These are phyloP conservation scores for Tympanoctomys barrerae DNA, from an alignment of 2,797 vertebrate genomes.

Conservation along the genomic window DNA sequence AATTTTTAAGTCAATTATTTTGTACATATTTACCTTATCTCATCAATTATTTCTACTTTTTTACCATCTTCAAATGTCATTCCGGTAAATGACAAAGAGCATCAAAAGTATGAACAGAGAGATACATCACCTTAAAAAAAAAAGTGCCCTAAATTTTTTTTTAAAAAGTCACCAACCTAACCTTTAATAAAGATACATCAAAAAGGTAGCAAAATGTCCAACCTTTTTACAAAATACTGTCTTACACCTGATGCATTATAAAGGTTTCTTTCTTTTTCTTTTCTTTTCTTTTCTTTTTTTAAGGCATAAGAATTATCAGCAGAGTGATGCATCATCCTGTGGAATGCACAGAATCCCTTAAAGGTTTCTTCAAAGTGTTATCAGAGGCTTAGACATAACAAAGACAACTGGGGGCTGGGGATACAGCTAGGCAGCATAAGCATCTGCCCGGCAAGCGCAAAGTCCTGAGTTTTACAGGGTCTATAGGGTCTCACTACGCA, in stretches of 20 bases:
- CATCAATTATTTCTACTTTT: background rate
- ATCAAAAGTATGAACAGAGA: conserved; percentile 1
- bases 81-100: conserved; percentile 6
- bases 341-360: background rate
- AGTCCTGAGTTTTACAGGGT: too few relatives aligned
- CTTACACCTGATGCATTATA: background rate
- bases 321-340: background rate
- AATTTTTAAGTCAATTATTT: background rate
- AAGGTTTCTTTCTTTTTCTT: background rate
- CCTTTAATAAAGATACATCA: background rate
- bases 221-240: background rate
- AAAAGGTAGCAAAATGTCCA: background rate
- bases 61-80: background rate
- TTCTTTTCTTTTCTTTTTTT: too few relatives aligned
- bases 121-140: background rate
- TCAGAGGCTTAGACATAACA: background rate
- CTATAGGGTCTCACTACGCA: too few relatives aligned
- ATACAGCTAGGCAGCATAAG: too few relatives aligned
- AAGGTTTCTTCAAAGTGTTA: background rate
- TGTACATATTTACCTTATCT: background rate
- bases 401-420: background rate
- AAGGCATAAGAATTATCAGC: background rate
- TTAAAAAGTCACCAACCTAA: background rate
- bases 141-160: background rate
- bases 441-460: too few relatives aligned